Evolutionary conservation across 2,888 invertebrate species (phyloP), one percentile per base, ranked within the genome.

Genomic region (Nymphalis c-album): DNA sequence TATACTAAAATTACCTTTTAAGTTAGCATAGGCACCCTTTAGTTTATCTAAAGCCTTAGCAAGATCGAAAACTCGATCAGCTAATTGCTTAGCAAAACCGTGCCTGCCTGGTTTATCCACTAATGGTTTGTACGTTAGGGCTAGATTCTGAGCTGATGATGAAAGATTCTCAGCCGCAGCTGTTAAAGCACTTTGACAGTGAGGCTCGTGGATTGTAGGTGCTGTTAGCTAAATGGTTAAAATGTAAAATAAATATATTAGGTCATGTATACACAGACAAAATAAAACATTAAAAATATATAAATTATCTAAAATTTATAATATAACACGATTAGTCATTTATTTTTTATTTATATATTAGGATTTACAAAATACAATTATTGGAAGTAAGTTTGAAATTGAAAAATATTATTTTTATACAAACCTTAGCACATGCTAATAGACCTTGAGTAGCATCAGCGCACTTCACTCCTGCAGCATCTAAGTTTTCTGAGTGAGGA

Each of bases 161-260:
- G 82, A 68, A 2, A 89, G 77, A 35, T 74, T 74, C 35, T 85
- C 85, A 0, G 80, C 76, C 0, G 88, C 80, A 0, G 86, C 87
- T 0, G 83, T 78, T 2, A 91, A 74, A 0, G 90, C 90, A 46
- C 87, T 89, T 58, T 82, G 87, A 71, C 91, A 90, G 77, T 88
- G 90, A 0, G 88, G 83, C 75, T 89, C 86, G 47, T 80, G 77
- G 67, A 89, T 85, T 0, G 86, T 84, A 0, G 87, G 82, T 0
- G 86, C 85, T 17, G 86, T 85, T 0, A 91, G 69, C 90, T 91
- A 26, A n/a, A 26, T 35, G 17, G 0, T 58, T 50, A 46, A 47
- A 8, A 48, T 22, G 1, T 26, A 26, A 26, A 26, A 26, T 2
- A 51, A 13, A 20, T 51, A 22, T 3, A 13, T 51, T 51, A 10